These are phyloP conservation scores for Heliconius eleuchia DNA, from an alignment of 1,140 invertebrate species.

Conservation along the genomic window DNA sequence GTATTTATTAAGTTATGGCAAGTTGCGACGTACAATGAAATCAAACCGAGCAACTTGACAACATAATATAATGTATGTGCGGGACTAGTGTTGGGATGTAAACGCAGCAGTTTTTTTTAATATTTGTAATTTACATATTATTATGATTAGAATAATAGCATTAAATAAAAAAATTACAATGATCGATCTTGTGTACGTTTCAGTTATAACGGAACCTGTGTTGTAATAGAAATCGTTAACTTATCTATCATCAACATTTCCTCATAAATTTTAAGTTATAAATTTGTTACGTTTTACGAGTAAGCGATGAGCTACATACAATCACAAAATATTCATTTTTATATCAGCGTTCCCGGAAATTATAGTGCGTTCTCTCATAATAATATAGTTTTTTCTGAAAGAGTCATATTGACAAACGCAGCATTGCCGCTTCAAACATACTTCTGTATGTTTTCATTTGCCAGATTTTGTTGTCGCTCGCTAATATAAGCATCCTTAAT, in stretches of 20 bases:
- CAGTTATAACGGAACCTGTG: no score
- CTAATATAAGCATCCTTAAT: constrained; percentile 22
- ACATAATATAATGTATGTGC: constrained; percentile 26
- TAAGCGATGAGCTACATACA: neutral
- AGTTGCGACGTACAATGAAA: constrained; percentile 53
- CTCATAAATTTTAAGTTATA: neutral
- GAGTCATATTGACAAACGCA: neutral
- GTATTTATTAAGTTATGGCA: constrained; percentile 55
- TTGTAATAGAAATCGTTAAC: no score
- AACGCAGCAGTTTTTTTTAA: neutral
- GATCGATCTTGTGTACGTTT: no score
- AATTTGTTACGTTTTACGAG: neutral
- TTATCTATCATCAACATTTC: neutral
- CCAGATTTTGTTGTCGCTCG: constrained; percentile 21
- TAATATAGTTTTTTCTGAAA: no score
- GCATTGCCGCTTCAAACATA: neutral
- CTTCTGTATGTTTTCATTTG: constrained; percentile 28
- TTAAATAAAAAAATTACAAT: no score
- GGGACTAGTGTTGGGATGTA: neutral
- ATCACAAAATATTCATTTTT: neutral
- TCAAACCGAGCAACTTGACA: constrained; percentile 45
- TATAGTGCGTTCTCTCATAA: no score
- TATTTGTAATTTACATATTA: neutral
- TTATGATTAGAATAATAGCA: neutral
- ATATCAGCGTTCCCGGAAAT: no score